These are phyloP conservation scores for Halichoeres trimaculatus DNA, from an alignment of 2,113 vertebrate species.

Conservation along the genomic window DNA sequence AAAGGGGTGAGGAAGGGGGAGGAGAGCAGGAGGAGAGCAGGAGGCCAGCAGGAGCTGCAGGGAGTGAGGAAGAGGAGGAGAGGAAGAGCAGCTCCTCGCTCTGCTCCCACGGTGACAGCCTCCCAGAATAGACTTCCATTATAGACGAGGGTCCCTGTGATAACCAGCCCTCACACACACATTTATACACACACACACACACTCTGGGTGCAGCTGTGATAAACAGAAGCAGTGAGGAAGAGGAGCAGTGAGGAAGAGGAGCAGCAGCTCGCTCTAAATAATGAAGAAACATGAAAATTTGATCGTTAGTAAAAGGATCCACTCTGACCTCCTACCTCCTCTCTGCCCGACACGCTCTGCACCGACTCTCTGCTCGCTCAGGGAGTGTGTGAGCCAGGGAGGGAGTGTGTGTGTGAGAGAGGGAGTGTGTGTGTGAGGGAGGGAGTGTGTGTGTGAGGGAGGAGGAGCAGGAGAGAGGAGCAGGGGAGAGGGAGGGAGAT, in stretches of 20 bases:
- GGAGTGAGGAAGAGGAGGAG: neutral
- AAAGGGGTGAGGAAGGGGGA: neutral
- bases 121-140: slow-evolving; percentile 76
- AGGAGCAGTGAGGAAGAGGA: neutral
- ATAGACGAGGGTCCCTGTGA: slow-evolving; percentile 52
- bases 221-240: slow-evolving; percentile 9
- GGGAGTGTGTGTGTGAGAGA: neutral
- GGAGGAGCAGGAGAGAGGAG: slow-evolving; percentile 15
- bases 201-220: neutral
- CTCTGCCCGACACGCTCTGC: slow-evolving; percentile 19
- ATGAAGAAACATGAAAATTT: slow-evolving; percentile 74
- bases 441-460: neutral
- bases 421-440: too few relatives aligned
- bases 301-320: slow-evolving; percentile 37
- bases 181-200: slow-evolving; percentile 11
- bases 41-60: neutral
- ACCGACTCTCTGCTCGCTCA: slow-evolving; percentile 31
- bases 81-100: neutral
- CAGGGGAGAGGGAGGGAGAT: slow-evolving; percentile 28
- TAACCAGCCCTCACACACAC: slow-evolving; percentile 42
- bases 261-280: slow-evolving; percentile 61
- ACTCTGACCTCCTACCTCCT: slow-evolving; percentile 50
- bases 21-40: too few relatives aligned
- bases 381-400: slow-evolving; percentile 24
- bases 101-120: slow-evolving; percentile 50